Evolutionary conservation across 2,888 invertebrate genomes (phyloP).

Genomic region (Eupithecia subfuscata): DNA sequence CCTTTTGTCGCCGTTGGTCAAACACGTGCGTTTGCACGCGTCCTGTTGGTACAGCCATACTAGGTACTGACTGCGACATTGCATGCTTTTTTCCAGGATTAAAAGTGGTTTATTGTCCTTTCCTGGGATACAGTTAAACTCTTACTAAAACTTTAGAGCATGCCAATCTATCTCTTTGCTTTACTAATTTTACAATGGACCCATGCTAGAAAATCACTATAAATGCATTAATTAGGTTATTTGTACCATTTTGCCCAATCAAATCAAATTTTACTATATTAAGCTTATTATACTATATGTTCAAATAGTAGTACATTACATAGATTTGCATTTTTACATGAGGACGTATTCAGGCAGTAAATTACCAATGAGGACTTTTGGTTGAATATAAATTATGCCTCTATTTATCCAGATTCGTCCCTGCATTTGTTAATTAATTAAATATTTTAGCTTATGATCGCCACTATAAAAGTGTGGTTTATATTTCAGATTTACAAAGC

Average conservation of each 20-base stretch:
- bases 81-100: not conserved
- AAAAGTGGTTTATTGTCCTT: not conserved
- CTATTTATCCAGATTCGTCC: not conserved
- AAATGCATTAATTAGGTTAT: not conserved
- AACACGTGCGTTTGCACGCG: slow-evolving; percentile 66
- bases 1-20: slow-evolving; percentile 73
- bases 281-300: not conserved
- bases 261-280: not conserved
- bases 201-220: not conserved
- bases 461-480: not conserved
- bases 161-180: not conserved
- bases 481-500: not conserved
- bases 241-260: not conserved
- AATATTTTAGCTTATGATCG: not conserved
- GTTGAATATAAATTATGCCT: not conserved
- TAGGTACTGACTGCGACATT: not conserved
- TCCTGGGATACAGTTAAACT: not conserved
- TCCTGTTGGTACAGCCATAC: slow-evolving; percentile 36
- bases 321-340: not conserved
- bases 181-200: not conserved
- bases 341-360: not conserved
- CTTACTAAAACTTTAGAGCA: not conserved
- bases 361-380: not conserved
- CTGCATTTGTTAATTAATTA: slow-evolving; percentile 1
- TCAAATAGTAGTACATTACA: not conserved